Conservation (phyloP, 2,113 vertebrate genomes). For the Xyrauchen texanus region DNA sequence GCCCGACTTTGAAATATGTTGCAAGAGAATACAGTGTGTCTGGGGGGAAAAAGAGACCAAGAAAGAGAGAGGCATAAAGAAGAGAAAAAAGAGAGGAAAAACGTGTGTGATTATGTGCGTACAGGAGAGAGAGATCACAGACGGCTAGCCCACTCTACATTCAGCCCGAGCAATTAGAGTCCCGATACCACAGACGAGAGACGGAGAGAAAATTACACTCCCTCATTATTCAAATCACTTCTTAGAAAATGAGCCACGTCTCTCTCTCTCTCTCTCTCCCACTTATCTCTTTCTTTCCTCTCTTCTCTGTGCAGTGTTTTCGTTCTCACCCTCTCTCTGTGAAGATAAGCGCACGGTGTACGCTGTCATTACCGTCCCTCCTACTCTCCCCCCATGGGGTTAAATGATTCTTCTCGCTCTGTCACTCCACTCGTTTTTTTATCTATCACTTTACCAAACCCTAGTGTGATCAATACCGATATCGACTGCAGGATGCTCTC, state of each 20-base stretch:
- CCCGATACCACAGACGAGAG: slow-evolving; percentile 30
- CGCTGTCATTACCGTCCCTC: slow-evolving; percentile 27
- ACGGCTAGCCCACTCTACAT: slow-evolving; percentile 29
- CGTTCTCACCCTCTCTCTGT: slow-evolving; percentile 5
- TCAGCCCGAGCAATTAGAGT: slow-evolving; percentile 39
- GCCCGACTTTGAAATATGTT: no score
- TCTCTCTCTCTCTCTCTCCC: slow-evolving; percentile 9
- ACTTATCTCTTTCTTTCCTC: slow-evolving; percentile 27
- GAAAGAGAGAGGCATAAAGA: neutral
- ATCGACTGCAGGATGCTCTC: slow-evolving; percentile 45
- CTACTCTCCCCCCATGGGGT: slow-evolving; percentile 28
- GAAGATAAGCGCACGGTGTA: slow-evolving; percentile 15
- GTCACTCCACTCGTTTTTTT: slow-evolving; percentile 51
- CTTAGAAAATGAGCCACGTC: slow-evolving; percentile 34
- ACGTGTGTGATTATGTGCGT: slow-evolving; percentile 19
- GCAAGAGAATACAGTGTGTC: no score
- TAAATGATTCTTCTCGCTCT: slow-evolving; percentile 50
- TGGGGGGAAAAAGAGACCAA: no score
- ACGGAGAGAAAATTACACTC: slow-evolving; percentile 36
- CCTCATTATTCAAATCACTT: slow-evolving; percentile 41
- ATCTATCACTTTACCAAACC: slow-evolving; percentile 50
- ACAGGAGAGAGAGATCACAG: slow-evolving; percentile 33
- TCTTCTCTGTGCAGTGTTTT: slow-evolving; percentile 8
- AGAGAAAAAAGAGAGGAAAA: slow-evolving; percentile 12
- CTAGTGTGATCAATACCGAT: slow-evolving; percentile 45